These are phyloP conservation scores for Aricia artaxerxes DNA, from an alignment of 2,888 invertebrate genomes.

Conservation along the genomic window DNA sequence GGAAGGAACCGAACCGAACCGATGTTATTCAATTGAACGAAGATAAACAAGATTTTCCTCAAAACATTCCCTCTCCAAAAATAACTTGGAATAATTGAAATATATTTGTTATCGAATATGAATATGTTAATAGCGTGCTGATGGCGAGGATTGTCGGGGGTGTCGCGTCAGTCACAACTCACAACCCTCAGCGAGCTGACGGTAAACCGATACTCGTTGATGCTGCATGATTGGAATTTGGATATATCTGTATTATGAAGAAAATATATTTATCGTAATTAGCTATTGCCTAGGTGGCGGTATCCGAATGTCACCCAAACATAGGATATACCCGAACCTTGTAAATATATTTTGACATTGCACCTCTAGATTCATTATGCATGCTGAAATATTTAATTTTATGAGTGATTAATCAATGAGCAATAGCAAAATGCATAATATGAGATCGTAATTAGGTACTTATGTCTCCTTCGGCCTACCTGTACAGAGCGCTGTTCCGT, in stretches of 20 bases:
- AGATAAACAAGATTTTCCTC: background rate
- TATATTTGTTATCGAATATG: background rate
- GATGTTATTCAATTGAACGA: background rate
- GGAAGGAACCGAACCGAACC: background rate
- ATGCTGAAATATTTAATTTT: too few relatives aligned
- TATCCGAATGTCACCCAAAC: too few relatives aligned
- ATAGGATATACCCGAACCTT: too few relatives aligned
- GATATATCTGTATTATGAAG: background rate
- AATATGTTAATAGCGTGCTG: background rate
- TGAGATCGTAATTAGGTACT: background rate
- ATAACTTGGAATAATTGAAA: background rate
- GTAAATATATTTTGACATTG: too few relatives aligned
- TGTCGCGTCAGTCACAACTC: background rate
- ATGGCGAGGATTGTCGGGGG: background rate
- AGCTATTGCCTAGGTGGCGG: too few relatives aligned
- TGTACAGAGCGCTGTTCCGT: background rate
- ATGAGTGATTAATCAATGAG: too few relatives aligned
- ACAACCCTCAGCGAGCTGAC: background rate
- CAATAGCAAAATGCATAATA: background rate
- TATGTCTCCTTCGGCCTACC: background rate
- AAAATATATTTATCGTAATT: too few relatives aligned
- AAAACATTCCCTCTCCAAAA: slow-evolving; percentile 8
- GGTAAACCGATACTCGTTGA: background rate
- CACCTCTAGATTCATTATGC: too few relatives aligned
- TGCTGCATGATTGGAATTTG: background rate